A percentile compares a stretch with the other conserved stretches of the same genome.
Evolutionary conservation across 2,797 vertebrate species (phyloP).

Genomic region (Rhynchonycteris naso): DNA sequence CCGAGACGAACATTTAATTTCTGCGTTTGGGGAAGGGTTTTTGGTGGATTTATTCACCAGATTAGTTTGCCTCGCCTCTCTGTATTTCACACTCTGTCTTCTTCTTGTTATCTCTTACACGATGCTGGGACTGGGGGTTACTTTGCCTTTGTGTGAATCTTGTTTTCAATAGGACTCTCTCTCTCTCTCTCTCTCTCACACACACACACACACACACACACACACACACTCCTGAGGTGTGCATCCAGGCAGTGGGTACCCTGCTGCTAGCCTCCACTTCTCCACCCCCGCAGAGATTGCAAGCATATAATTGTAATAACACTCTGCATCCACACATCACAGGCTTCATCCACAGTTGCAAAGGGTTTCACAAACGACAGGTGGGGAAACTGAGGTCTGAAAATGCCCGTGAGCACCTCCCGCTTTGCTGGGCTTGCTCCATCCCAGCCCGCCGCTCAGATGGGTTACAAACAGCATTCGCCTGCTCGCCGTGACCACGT

Average conservation of each 20-base stretch:
- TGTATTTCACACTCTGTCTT: not conserved
- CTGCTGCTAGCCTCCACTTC: not conserved
- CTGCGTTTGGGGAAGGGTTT: not conserved
- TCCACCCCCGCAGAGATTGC: not conserved
- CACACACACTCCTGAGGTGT: not conserved
- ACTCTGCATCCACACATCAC: not conserved
- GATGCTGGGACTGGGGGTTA: not conserved
- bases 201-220: not conserved
- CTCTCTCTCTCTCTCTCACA: too few relatives aligned
- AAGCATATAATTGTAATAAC: fast-evolving
- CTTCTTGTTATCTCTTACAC: not conserved
- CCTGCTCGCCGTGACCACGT: fast-evolving
- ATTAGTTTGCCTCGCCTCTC: not conserved
- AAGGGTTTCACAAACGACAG: not conserved
- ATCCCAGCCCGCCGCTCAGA: fast-evolving
- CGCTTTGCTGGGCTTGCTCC: not conserved
- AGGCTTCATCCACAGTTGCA: not conserved
- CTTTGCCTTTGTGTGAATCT: not conserved
- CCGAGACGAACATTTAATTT: not conserved
- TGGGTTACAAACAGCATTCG: fast-evolving
- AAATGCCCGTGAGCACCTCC: not conserved
- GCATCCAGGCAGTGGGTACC: not conserved
- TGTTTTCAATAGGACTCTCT: not conserved
- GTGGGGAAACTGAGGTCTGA: not conserved
- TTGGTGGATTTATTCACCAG: not conserved